phyloP scores from a whole-genome alignment of 37 sponge, comb jelly and placozoan species.

The Aphrocallistes beatrix region DNA sequence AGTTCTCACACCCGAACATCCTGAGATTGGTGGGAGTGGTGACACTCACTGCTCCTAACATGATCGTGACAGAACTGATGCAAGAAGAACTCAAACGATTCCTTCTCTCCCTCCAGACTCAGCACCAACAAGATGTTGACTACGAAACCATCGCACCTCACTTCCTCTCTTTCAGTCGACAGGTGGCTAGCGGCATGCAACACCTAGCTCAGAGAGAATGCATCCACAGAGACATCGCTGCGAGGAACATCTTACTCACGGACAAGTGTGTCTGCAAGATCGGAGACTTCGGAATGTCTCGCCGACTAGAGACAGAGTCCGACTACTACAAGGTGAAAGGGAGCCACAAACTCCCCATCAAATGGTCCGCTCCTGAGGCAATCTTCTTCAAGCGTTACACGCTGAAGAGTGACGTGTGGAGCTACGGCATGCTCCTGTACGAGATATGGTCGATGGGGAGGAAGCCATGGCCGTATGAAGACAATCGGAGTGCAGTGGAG shows the following conservation, averaged over 20 bases:
- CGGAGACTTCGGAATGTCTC: background rate
- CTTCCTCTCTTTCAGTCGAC: constrained; percentile 32
- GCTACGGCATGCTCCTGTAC: constrained; percentile 12
- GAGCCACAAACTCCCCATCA: background rate
- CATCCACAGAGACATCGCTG: constrained; percentile 57
- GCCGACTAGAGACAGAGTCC: background rate
- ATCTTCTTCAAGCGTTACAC: constrained; percentile 1
- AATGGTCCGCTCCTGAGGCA: constrained; percentile 15
- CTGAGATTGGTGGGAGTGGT: background rate
- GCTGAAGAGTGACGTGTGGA: constrained; percentile 9
- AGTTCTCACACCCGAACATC: constrained; percentile 1
- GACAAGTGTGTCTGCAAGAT: constrained; percentile 46
- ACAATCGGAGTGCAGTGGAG: background rate
- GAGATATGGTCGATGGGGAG: constrained; percentile 9
- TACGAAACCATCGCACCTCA: background rate
- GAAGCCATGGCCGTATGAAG: constrained; percentile 3
- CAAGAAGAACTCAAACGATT: background rate
- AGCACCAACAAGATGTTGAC: background rate
- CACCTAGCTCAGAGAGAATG: constrained; percentile 39
- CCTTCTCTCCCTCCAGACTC: background rate
- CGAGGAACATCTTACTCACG: constrained; percentile 46
- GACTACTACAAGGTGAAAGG: background rate
- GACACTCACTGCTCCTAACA: background rate
- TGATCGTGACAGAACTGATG: constrained; percentile 6
- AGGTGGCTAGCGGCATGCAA: constrained; percentile 48